Conservation (phyloP, 2,113 vertebrate genomes). For the Dicrurus megarhynchus region DNA sequence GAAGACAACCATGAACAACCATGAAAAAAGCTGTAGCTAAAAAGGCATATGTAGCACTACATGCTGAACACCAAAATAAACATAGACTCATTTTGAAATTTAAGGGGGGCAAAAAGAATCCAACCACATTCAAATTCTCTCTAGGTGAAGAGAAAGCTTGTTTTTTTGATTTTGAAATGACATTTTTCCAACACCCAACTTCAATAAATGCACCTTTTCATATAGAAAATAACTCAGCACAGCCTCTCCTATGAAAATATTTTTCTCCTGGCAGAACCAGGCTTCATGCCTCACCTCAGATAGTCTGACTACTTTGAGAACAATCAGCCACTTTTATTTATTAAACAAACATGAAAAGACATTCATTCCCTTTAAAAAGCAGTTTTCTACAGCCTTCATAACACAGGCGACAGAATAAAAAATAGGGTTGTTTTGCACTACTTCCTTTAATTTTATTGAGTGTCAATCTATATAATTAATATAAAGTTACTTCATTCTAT, state of each 20-base stretch:
- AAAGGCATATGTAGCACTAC: neutral
- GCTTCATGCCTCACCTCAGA: neutral
- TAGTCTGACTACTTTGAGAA: neutral
- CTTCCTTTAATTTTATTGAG: constrained; percentile 22
- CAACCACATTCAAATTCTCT: neutral
- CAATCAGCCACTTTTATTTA: neutral
- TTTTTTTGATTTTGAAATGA: neutral
- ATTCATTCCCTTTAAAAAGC: neutral
- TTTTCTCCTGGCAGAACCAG: neutral
- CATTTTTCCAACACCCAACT: neutral
- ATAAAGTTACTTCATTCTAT: neutral
- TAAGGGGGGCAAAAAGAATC: neutral
- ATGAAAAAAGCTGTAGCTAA: neutral
- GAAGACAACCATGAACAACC: neutral
- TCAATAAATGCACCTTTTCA: constrained; percentile 50
- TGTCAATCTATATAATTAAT: neutral
- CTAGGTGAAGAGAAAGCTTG: neutral
- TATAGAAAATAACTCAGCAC: neutral
- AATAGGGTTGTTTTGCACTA: neutral
- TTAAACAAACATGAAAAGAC: neutral
- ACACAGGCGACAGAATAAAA: neutral
- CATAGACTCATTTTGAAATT: neutral
- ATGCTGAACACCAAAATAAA: neutral
- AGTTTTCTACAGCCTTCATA: neutral
- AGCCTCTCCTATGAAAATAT: constrained; percentile 23